phyloP scores from a whole-genome alignment of 2,113 vertebrate genomes.

The Pangasianodon gigas region DNA sequence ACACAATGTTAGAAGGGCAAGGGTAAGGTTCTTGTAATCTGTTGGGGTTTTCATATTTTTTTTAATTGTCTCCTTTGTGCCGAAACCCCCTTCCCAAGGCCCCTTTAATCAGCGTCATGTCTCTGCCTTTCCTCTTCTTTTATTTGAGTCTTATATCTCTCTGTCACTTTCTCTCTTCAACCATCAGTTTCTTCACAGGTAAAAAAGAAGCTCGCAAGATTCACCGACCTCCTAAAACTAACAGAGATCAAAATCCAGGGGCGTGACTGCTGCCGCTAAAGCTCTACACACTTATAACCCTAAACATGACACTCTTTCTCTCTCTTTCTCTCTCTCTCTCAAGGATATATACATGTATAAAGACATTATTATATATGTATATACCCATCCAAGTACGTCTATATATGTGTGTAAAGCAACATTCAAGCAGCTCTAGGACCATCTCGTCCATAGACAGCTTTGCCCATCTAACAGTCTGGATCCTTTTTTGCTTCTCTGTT shows the following conservation, averaged over 20 bases:
- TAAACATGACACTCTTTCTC: conserved; percentile 66
- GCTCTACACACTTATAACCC: conserved; percentile 70
- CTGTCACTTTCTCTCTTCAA: conserved; percentile 83
- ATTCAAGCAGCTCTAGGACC: conserved; percentile 86
- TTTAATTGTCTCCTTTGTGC: conserved; percentile 61
- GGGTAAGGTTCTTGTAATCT: conserved; percentile 97
- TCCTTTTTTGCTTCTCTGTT: conserved; percentile 95
- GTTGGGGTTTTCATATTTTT: conserved; percentile 72
- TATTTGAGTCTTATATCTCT: conserved; percentile 77
- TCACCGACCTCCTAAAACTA: conserved; percentile 72
- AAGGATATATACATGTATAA: conserved; percentile 78
- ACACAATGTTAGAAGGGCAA: conserved; percentile 89
- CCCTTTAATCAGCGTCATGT: conserved; percentile 67
- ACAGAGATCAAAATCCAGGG: conserved; percentile 66
- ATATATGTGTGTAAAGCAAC: conserved; percentile 79
- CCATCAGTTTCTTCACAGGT: conserved; percentile 91
- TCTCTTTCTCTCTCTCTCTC: conserved; percentile 57
- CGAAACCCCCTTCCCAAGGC: conserved; percentile 63
- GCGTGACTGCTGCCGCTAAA: conserved; percentile 67
- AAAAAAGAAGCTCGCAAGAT: conserved; percentile 86
- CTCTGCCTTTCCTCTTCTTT: conserved; percentile 72
- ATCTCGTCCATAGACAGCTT: conserved; percentile 76
- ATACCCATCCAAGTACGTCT: conserved; percentile 68
- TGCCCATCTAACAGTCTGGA: conserved; percentile 97
- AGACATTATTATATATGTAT: conserved; percentile 79